Conservation (phyloP, 64 coral and sea anemone species). For the Stichodactyla mertensii region DNA sequence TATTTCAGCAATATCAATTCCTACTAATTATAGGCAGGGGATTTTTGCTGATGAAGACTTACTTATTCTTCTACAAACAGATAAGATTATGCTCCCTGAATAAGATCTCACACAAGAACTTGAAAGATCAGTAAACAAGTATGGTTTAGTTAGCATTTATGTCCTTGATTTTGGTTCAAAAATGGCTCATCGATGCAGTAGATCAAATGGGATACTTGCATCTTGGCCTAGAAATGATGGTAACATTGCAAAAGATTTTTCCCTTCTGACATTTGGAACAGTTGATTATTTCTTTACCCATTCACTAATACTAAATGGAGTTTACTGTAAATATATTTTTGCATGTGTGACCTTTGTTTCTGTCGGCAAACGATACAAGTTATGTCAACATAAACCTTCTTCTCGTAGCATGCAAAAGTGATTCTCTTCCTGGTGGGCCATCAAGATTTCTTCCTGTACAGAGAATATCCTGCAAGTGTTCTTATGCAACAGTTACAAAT, state of each 20-base stretch:
- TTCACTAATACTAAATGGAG: not conserved
- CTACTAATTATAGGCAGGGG: slow-evolving; percentile 10
- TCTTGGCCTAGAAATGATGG: slow-evolving; percentile 32
- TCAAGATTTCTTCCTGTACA: slow-evolving; percentile 27
- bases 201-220: slow-evolving; percentile 26
- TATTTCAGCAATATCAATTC: slow-evolving; percentile 13
- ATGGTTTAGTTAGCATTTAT: slow-evolving; percentile 3
- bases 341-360: slow-evolving; percentile 39
- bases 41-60: slow-evolving; percentile 15
- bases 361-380: not conserved
- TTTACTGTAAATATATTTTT: slow-evolving; percentile 20
- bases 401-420: slow-evolving; percentile 3
- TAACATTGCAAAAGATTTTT: slow-evolving; percentile 48
- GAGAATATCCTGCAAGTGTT: slow-evolving; percentile 41
- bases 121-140: slow-evolving; percentile 13
- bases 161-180: slow-evolving; percentile 28
- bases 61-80: not conserved
- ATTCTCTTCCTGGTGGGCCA: slow-evolving; percentile 32
- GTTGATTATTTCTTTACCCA: slow-evolving; percentile 43
- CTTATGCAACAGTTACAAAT: slow-evolving; percentile 1
- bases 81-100: slow-evolving; percentile 13
- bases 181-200: slow-evolving; percentile 7
- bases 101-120: not conserved
- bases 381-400: slow-evolving; percentile 25
- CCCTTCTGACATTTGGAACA: slow-evolving; percentile 22